Evolutionary conservation across 2,888 invertebrate species (phyloP), one percentile per base, ranked within the genome.

Genomic region (Atethmia centrago): DNA sequence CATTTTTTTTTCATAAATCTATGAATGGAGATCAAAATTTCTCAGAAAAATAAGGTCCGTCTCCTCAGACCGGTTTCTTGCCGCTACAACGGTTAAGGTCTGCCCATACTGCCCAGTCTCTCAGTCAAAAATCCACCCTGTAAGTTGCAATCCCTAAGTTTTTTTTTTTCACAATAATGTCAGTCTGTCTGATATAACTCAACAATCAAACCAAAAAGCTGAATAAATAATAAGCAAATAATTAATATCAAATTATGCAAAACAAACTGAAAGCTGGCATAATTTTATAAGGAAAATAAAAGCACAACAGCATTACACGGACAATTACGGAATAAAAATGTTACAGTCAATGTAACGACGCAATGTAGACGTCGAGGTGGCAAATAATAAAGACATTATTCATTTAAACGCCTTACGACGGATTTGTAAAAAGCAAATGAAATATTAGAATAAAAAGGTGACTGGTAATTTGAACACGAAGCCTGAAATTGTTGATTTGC

Each of bases 381-480:
- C 45, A 68, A 65, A 73, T 72, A 67, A 78, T 75, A 68, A 65
- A 71, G 36, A 51, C 63, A 72, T 72, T 53, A 67, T 82, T 74
- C 61, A 56, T 73, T 53, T 58, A 56, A 49, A 65, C 21, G 55
- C 28, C 63, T 19, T 45, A 21, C 59, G 40, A 36, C 12, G 55
- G 19, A 45, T 10, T 49, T 49, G 3, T 78, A 31, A 25, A 19
- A 47, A 40, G 2, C 10, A 69, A 79, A 79, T 42, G n/a, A 59
- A 59, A 63, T 64, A 45, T 45, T 36, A 40, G 36, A 69, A 63
- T 4, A 25, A 53, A 55, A n/a, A 65, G 59, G 28, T 59, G 14
- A 64, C 16, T 56, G 31, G 19, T 71, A 66, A 69, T 31, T 55
- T 65, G 12, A 75, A 68, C 42, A 49, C 8, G 36, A 69, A 55